Evolutionary conservation across 1,140 invertebrate species (phyloP), one percentile per base, ranked within the genome.

Genomic region (Drosophila melanica): DNA sequence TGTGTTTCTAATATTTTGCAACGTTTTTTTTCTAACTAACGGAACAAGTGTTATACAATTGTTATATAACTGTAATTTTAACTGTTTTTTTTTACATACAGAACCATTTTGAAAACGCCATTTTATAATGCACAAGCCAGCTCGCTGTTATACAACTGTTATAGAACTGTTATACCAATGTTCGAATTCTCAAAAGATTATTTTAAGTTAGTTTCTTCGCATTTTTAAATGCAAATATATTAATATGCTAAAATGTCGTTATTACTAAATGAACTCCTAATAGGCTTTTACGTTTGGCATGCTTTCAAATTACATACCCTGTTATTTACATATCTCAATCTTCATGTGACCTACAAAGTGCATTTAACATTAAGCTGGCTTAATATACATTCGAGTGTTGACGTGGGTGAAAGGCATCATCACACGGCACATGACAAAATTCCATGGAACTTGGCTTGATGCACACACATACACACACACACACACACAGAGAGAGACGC

Each of bases 341-440:
- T 35, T 4, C 10, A 53, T 10, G 12, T 14, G 39, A 37, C 48
- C 48, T 7, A 53, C 23, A 39, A 59, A 59, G 39, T 16, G 48
- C 48, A 63, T 35, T 55, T 27, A 45, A 58, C 23, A 20, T 20
- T 20, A 20, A 53, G 12, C 39, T 35, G 18, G 14, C 2, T 54
- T 54, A 54, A 54, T 16, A 47, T 20, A 27, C 50, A 51, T 23
- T 55, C 16, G 12, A 20, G 27, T 16, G 35, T 47, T 20, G 41
- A 51, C 69, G 84, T 75, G 78, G 78, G 82, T 79, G 82, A 87
- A 89, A 87, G 84, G 82, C 73, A 55, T 10, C 35, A 42, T 27
- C 27, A 44, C 57, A 53, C 11, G 27, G n/a, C 48, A 63, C 47
- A 50, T 53, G 41, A 75, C 55, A 48, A 62, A 81, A 75, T 64